These are phyloP conservation scores for Archilochus colubris DNA, from an alignment of 2,113 vertebrate genomes.

Conservation along the genomic window DNA sequence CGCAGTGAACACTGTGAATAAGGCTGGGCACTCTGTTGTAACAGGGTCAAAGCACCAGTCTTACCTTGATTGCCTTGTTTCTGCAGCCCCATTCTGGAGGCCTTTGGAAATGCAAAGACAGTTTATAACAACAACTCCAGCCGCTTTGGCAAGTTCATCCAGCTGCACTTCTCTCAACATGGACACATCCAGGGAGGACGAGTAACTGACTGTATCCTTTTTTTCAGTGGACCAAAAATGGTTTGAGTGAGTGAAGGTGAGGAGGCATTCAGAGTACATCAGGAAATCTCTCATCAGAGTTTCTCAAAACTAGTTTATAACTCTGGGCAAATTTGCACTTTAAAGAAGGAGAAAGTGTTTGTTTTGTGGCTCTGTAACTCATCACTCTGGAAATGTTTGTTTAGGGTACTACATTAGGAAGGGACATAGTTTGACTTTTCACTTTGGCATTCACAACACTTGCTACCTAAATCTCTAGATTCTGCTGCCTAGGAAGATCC, in stretches of 20 bases:
- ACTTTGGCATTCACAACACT: background rate
- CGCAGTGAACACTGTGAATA: background rate
- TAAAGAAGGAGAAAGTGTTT: background rate
- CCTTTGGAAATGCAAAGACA: constrained; percentile 92
- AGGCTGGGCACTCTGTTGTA: background rate
- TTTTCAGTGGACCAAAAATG: background rate
- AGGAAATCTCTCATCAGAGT: background rate
- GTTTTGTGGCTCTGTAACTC: background rate
- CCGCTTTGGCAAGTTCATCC: constrained; percentile 93
- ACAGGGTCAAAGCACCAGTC: background rate
- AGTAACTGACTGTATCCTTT: constrained; percentile 92
- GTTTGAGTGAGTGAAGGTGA: background rate
- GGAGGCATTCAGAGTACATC: background rate
- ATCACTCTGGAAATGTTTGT: background rate
- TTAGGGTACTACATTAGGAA: background rate
- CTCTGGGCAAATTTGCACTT: background rate
- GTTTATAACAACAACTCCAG: constrained; percentile 96
- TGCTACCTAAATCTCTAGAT: background rate
- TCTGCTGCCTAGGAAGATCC: background rate
- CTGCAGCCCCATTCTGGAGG: constrained; percentile 89
- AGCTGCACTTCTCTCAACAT: constrained; percentile 89
- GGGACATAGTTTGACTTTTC: background rate
- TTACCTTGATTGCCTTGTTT: background rate
- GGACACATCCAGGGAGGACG: constrained; percentile 91
- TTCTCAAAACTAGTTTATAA: background rate